Percentiles rank a stretch among this genome's conserved stretches.
Conservation (phyloP, 1,140 invertebrate genomes). For the Leptonema lineaticorne region DNA sequence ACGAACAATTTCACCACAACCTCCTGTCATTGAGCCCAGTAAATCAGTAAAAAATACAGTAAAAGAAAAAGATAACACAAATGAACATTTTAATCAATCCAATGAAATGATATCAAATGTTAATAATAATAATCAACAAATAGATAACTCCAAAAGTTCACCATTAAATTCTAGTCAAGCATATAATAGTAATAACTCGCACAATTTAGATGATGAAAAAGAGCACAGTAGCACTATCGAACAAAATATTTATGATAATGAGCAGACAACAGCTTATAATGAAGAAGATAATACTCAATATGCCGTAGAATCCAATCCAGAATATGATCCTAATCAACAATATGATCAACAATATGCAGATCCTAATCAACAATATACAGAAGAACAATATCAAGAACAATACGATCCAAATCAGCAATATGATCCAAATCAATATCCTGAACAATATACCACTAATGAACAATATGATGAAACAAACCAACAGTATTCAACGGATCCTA, state of each 20-base stretch:
- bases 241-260: background rate
- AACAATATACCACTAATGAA: conserved; percentile 27
- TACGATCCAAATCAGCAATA: conserved; percentile 21
- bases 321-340: conserved; percentile 34
- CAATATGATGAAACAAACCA: conserved; percentile 6
- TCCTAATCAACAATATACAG: conserved; percentile 36
- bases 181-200: conserved; percentile 4
- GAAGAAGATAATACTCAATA: conserved; percentile 32
- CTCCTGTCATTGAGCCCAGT: conserved; percentile 26
- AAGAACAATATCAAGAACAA: conserved; percentile 22
- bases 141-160: background rate
- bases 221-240: conserved; percentile 18
- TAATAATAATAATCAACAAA: conserved; percentile 15
- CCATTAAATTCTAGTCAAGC: conserved; percentile 15
- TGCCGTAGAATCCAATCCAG: conserved; percentile 25
- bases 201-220: conserved; percentile 22
- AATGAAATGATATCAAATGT: too few relatives aligned
- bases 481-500: background rate
- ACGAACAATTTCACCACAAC: conserved; percentile 4
- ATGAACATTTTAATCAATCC: conserved; percentile 15
- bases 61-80: background rate
- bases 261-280: conserved; percentile 1
- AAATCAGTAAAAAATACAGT: background rate
- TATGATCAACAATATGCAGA: conserved; percentile 33
- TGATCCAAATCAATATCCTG: conserved; percentile 35